Percentiles rank a stretch among this genome's conserved stretches.
Evolutionary conservation across 2,888 invertebrate genomes (phyloP).

Genomic region (Netelia fuscicornis): DNA sequence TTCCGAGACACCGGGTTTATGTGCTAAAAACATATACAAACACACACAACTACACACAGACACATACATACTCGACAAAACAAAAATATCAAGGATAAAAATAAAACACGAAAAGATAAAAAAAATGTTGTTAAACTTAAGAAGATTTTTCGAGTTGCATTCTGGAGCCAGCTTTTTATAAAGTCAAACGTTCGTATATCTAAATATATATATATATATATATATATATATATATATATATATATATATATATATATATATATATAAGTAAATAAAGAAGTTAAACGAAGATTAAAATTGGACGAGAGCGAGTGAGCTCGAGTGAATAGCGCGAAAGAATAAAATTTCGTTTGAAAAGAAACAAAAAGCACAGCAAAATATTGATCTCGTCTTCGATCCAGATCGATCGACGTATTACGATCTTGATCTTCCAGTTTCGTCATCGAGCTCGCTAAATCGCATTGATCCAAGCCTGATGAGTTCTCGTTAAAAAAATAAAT

Average conservation of each 20-base stretch:
- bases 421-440: neutral
- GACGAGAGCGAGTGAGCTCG: conserved; percentile 29
- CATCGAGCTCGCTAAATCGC: neutral
- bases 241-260: neutral
- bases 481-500: neutral
- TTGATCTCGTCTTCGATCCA: neutral
- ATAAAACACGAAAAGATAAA: conserved; percentile 24
- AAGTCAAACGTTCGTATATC: conserved; percentile 37
- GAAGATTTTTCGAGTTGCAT: conserved; percentile 58
- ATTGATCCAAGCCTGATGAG: neutral
- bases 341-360: neutral
- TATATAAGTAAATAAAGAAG: neutral
- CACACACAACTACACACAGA: too few relatives aligned
- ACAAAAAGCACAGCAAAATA: neutral
- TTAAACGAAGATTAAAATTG: neutral
- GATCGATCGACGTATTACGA: neutral
- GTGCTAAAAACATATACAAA: conserved; percentile 9
- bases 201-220: neutral
- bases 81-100: neutral
- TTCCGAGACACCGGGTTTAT: conserved; percentile 47
- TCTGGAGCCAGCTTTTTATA: conserved; percentile 61
- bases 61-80: neutral
- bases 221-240: neutral
- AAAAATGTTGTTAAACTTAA: conserved; percentile 52
- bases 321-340: neutral